A percentile compares a stretch with the other conserved stretches of the same genome.
These are phyloP conservation scores for Nebria brevicollis DNA, from an alignment of 2,888 invertebrate species.

Conservation along the genomic window DNA sequence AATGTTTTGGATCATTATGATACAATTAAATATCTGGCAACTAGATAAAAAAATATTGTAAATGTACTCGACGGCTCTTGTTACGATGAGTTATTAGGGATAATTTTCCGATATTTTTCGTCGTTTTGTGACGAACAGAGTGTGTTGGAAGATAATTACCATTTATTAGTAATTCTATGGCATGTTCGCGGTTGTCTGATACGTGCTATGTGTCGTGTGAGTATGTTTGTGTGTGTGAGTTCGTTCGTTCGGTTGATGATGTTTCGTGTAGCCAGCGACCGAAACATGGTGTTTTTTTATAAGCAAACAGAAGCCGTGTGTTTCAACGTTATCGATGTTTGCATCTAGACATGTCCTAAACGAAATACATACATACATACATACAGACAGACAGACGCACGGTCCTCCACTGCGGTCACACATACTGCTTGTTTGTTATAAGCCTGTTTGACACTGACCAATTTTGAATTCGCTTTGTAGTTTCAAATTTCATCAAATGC, in stretches of 20 bases:
- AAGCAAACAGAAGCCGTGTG: slow-evolving; percentile 45
- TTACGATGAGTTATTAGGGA: slow-evolving; percentile 19
- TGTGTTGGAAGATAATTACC: slow-evolving; percentile 42
- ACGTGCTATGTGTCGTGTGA: slow-evolving; percentile 10
- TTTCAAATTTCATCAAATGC: not conserved
- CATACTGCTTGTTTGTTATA: not conserved
- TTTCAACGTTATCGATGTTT: slow-evolving; percentile 39
- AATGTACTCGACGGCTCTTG: slow-evolving; percentile 9
- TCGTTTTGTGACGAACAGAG: not conserved
- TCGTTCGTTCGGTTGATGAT: slow-evolving; percentile 10
- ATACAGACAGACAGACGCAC: not conserved
- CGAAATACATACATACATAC: slow-evolving; percentile 28
- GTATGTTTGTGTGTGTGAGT: not conserved
- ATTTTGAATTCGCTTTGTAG: not conserved
- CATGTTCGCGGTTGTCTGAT: slow-evolving; percentile 44
- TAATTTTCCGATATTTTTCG: slow-evolving; percentile 17
- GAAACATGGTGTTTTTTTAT: slow-evolving; percentile 44
- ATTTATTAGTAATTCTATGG: slow-evolving; percentile 45
- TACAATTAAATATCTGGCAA: slow-evolving; percentile 8
- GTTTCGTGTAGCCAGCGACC: slow-evolving; percentile 28
- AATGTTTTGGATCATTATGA: slow-evolving; percentile 11
- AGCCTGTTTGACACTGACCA: not conserved
- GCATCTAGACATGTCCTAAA: slow-evolving; percentile 46
- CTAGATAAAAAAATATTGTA: slow-evolving; percentile 6
- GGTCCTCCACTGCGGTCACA: slow-evolving; percentile 17